Evolutionary conservation across 1,140 invertebrate genomes (phyloP), one percentile per base, ranked within the genome.

Genomic region (Calephelis nemesis): DNA sequence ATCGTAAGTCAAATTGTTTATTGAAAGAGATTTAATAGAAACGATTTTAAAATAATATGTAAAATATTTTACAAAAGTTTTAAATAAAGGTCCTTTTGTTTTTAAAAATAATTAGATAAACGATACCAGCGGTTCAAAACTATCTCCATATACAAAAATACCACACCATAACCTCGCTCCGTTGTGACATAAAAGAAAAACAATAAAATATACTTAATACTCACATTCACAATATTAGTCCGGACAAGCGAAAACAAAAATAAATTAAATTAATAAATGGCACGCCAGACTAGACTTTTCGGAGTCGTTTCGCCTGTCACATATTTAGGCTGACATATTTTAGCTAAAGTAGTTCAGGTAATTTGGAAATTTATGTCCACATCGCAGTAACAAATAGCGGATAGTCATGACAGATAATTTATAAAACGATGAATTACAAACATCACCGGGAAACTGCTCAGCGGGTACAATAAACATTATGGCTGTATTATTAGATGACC

Each of bases 391-490:
- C 62, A 64, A 73, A 70, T 68, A 70, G 64, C 54, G 19, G 66
- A 81, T 74, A 77, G 75, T 79, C 77, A 84, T 82, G 77, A 78
- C 73, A 74, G 81, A 83, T 87, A 84, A 88, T 86, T 90, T 84
- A 87, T 78, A 87, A 83, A 88, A 84, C 78, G 79, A 88, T 85
- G 84, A 87, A 78, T 84, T 87, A 84, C 77, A 81, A 78, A 65
- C 81, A 81, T 79, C 81, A 77, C 78, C 81, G 68, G 78, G 85
- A 87, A 84, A 81, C 74, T 77, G 73, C 81, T 87, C 84, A 83
- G 84, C 78, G 83, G 84, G 83, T 72, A 83, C 83, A 85, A 88
- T 88, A 82, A 89, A 86, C 82, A 88, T 88, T 88, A 88, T 83
- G 77, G 79, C 77, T 78, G 81, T 81, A 85, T 87, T 90, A 88